These are phyloP conservation scores for Smithornis capensis DNA, from an alignment of 2,113 vertebrate species.

Conservation along the genomic window DNA sequence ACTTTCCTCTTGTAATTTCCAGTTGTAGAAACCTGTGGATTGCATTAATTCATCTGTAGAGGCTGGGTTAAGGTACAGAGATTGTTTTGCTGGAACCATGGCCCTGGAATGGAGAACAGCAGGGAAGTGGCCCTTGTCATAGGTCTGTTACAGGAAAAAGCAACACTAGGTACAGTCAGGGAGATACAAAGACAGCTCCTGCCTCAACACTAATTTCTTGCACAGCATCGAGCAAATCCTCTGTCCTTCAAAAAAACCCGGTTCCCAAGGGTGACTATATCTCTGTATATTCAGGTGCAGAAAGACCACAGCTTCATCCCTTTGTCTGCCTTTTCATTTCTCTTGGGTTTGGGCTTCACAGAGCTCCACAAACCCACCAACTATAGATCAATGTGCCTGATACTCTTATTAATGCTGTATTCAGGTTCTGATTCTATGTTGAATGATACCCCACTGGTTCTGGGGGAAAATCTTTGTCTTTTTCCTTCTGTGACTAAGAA, in stretches of 20 bases:
- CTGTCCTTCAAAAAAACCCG: background rate
- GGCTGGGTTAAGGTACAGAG: background rate
- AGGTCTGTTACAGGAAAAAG: background rate
- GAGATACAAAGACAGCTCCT: background rate
- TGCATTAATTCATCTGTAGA: background rate
- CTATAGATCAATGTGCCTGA: background rate
- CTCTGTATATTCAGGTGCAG: background rate
- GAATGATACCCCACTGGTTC: background rate
- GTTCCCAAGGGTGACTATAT: background rate
- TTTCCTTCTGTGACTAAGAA: slow-evolving; percentile 13
- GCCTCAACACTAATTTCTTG: background rate
- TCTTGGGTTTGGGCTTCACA: background rate
- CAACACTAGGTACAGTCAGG: background rate
- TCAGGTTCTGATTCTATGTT: background rate
- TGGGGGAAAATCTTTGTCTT: background rate
- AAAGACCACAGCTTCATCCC: background rate
- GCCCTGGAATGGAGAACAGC: background rate
- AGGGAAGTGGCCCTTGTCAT: background rate
- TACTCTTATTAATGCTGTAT: background rate
- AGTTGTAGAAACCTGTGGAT: background rate
- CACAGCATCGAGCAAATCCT: background rate
- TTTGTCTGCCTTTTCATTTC: slow-evolving; percentile 18
- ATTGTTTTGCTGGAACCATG: background rate
- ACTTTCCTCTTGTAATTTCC: background rate
- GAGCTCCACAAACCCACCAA: background rate